These are phyloP conservation scores for Ciona savignyi DNA, from an alignment of 23 tunicate species.

Conservation along the genomic window DNA sequence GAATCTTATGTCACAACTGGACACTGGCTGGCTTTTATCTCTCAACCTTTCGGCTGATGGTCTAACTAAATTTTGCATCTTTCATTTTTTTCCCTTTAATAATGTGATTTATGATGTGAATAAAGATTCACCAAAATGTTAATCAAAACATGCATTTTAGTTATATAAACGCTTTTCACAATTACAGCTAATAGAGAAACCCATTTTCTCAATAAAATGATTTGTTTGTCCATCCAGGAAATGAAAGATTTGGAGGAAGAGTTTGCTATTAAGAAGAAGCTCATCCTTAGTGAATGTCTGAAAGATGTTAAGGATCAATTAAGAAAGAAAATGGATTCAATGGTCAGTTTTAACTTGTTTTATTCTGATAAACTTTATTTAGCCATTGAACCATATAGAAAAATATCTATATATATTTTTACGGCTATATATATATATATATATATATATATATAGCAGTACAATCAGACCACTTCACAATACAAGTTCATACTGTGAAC, in stretches of 20 bases:
- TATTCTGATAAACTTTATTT: neutral
- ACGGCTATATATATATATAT: too few species aligned
- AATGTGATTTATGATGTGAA: neutral
- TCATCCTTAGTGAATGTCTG: conserved; percentile 60
- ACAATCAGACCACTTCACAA: too few species aligned
- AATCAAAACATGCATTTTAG: neutral
- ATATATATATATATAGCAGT: too few species aligned
- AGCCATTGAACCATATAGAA: too few species aligned
- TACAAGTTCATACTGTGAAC: too few species aligned
- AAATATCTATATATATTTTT: too few species aligned
- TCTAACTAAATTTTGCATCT: too few species aligned
- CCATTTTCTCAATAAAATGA: conserved; percentile 2
- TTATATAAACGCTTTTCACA: neutral
- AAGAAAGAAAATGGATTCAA: conserved; percentile 31
- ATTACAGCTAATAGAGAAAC: neutral
- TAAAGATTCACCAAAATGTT: neutral
- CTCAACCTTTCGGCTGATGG: too few species aligned
- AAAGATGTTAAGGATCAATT: conserved; percentile 48
- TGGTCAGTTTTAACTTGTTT: conserved; percentile 58
- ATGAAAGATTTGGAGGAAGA: conserved; percentile 72
- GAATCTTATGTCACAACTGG: too few species aligned
- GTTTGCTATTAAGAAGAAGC: conserved; percentile 71
- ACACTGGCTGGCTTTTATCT: too few species aligned
- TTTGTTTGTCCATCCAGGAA: conserved; percentile 34
- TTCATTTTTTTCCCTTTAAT: too few species aligned